phyloP scores from a whole-genome alignment of 92 coral and sea anemone species.

The Porites rus region DNA sequence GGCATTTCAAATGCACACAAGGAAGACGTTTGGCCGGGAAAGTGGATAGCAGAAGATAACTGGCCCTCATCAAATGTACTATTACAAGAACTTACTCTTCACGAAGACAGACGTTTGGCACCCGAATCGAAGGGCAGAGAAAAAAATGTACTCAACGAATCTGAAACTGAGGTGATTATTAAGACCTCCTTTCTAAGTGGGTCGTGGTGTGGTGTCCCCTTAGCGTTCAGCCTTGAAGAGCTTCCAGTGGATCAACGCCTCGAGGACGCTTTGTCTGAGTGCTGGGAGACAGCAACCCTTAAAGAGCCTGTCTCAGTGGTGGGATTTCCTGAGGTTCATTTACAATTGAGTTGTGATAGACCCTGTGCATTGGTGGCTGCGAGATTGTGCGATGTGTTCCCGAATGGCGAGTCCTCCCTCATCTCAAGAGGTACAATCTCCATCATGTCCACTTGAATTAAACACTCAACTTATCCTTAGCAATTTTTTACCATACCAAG shows the following conservation, averaged over 20 bases:
- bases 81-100: conserved; percentile 39
- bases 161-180: conserved; percentile 9
- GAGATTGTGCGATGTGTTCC: conserved; percentile 82
- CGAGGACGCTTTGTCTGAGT: conserved; percentile 73
- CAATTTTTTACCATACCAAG: no score
- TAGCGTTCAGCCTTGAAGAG: conserved; percentile 49
- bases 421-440: conserved; percentile 67
- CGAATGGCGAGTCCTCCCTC: conserved; percentile 73
- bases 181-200: conserved; percentile 63
- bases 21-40: conserved; percentile 74
- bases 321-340: conserved; percentile 66
- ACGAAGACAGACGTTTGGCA: conserved; percentile 27
- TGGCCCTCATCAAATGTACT: conserved; percentile 86
- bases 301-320: conserved; percentile 62
- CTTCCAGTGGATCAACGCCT: conserved; percentile 72
- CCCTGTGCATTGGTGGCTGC: conserved; percentile 63
- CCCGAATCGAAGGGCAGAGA: neutral
- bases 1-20: conserved; percentile 69
- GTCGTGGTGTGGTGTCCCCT: conserved; percentile 37
- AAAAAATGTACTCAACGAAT: neutral
- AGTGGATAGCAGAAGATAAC: conserved; percentile 80
- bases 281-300: conserved; percentile 74
- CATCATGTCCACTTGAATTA: neutral
- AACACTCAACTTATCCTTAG: no score
- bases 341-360: conserved; percentile 73